These are phyloP conservation scores for Electrophaes corylata DNA, from an alignment of 2,888 invertebrate genomes.

Conservation along the genomic window DNA sequence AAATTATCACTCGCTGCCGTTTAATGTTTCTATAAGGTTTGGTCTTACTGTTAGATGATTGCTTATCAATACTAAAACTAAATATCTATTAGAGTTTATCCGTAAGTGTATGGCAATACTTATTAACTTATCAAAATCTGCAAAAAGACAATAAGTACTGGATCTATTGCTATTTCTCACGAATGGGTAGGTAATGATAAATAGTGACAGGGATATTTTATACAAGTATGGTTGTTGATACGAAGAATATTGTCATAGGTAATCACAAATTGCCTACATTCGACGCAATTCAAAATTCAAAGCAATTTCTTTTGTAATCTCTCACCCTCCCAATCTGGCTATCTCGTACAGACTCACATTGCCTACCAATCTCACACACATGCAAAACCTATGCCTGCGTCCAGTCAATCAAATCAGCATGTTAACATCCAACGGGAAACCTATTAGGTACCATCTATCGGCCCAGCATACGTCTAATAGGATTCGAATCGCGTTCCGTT, in stretches of 20 bases:
- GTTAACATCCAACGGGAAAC: slow-evolving; percentile 64
- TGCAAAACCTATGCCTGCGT: slow-evolving; percentile 11
- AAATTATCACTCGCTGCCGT: not conserved
- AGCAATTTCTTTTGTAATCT: not conserved
- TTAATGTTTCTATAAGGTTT: not conserved
- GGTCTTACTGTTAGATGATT: too few species aligned
- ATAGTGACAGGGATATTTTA: too few species aligned
- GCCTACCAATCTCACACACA: slow-evolving; percentile 9
- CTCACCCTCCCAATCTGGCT: slow-evolving; percentile 3
- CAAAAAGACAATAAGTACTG: too few species aligned
- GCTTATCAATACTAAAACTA: too few species aligned
- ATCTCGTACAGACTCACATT: not conserved
- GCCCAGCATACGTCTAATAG: slow-evolving; percentile 71
- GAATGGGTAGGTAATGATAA: too few species aligned
- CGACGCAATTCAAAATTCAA: too few species aligned
- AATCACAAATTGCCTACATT: not conserved
- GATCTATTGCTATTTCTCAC: too few species aligned
- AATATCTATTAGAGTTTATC: too few species aligned
- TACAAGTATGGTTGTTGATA: too few species aligned
- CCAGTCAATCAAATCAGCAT: slow-evolving; percentile 50
- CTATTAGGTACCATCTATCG: slow-evolving; percentile 65
- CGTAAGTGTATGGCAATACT: too few species aligned
- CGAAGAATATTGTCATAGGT: too few species aligned
- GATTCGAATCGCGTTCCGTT: slow-evolving; percentile 75
- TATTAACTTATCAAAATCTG: too few species aligned